phyloP scores from a whole-genome alignment of 2,113 vertebrate genomes.

The cattle (Bos taurus) region ARS-UCD2.0 NC_037331.1:117512501-117513000 shows the following conservation, averaged over 20 bases:
- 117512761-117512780: neutral
- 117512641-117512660: neutral
- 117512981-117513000: too few species aligned
- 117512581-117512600: neutral
- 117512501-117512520: neutral
- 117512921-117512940: neutral
- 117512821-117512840: neutral
- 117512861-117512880: neutral
- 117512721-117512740: neutral
- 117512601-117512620: neutral
- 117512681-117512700: neutral
- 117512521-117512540: neutral
- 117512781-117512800: neutral
- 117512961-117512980: neutral
- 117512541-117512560: neutral
- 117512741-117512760: neutral
- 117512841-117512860: neutral
- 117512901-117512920: neutral
- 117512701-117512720: neutral
- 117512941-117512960: neutral
- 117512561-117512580: neutral
- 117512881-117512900: too few species aligned
- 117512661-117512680: neutral
- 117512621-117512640: neutral
- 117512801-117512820: neutral